A percentile compares a stretch with the other conserved stretches of the same genome.
Evolutionary conservation across 1,140 invertebrate species (phyloP).

Genomic region (Drosophila equinoxialis): DNA sequence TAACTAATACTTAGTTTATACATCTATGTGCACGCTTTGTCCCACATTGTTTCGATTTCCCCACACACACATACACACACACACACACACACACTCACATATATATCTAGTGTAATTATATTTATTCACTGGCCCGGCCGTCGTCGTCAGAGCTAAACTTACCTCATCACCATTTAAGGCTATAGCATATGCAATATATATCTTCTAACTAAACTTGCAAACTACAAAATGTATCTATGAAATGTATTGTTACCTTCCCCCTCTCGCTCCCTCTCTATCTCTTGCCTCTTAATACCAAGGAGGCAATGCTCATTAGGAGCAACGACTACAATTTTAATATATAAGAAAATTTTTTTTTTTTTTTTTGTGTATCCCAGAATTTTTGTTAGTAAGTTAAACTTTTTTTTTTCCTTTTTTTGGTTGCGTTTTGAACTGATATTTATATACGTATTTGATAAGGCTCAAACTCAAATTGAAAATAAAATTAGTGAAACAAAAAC

Average conservation of each 20-base stretch:
- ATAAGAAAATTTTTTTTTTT: conserved; percentile 1
- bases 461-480: conserved; percentile 36
- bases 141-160: conserved; percentile 53
- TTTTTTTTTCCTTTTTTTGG: conserved; percentile 29
- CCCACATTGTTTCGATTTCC: conserved; percentile 62
- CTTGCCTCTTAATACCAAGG: conserved; percentile 42
- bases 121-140: conserved; percentile 59
- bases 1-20: conserved; percentile 65
- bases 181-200: conserved; percentile 79
- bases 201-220: conserved; percentile 22
- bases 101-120: conserved; percentile 40
- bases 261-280: conserved; percentile 9
- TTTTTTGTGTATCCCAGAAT: background rate
- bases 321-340: conserved; percentile 29
- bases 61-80: conserved; percentile 9
- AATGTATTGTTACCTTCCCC: conserved; percentile 20
- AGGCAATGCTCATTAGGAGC: conserved; percentile 44
- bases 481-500: conserved; percentile 4
- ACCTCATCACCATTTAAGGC: conserved; percentile 80
- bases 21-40: conserved; percentile 52
- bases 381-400: background rate
- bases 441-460: conserved; percentile 26
- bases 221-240: background rate
- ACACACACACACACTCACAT: no score
- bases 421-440: conserved; percentile 71